These are phyloP conservation scores for Eulemur rufifrons DNA, from an alignment of 2,113 vertebrate species.

Conservation along the genomic window DNA sequence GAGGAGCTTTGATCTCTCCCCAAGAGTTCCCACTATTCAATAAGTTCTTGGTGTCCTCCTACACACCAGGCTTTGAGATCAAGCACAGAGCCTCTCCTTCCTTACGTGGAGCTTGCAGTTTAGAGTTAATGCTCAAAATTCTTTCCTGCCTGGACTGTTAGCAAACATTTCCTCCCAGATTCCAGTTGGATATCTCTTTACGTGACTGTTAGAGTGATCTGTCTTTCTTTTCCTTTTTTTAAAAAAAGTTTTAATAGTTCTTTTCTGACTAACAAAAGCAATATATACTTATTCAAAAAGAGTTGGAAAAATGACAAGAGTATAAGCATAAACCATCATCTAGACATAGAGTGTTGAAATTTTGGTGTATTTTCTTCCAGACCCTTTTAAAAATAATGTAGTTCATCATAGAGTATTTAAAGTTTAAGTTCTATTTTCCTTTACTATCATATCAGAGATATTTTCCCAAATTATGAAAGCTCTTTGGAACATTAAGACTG, in stretches of 20 bases:
- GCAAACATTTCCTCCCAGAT: not conserved
- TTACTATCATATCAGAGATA: not conserved
- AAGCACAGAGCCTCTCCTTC: not conserved
- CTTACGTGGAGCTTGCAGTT: not conserved
- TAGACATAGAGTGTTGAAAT: conserved; percentile 13
- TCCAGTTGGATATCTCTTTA: not conserved
- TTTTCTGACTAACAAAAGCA: conserved; percentile 20
- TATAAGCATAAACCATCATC: conserved; percentile 6
- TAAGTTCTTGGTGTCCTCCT: not conserved
- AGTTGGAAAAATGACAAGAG: not conserved
- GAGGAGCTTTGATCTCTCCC: not conserved
- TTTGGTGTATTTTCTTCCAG: conserved; percentile 10
- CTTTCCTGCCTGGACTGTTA: not conserved
- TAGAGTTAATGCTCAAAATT: not conserved
- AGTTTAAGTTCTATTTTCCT: conserved; percentile 1
- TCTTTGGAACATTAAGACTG: not conserved
- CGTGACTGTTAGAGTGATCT: not conserved
- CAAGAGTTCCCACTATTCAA: not conserved
- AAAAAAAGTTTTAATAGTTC: not conserved
- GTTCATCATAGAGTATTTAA: not conserved
- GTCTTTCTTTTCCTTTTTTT: not conserved
- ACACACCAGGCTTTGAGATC: not conserved
- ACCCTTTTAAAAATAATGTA: not conserved
- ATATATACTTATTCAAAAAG: not conserved
- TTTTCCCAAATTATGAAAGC: not conserved